Conservation (phyloP, 2,888 invertebrate genomes). For the Ormyrus nitidulus region DNA sequence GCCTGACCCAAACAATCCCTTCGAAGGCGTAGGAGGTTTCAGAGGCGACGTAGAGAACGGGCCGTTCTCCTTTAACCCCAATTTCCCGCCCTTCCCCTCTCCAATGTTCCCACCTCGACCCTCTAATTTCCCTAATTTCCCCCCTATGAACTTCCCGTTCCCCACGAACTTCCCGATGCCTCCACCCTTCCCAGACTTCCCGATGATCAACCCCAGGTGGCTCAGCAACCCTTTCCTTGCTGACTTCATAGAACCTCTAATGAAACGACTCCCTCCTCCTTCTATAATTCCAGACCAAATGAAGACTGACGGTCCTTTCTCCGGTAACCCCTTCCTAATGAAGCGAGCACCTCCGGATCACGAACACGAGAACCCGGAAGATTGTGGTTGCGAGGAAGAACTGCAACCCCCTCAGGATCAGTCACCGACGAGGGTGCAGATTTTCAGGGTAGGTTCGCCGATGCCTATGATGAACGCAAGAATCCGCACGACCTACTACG, state of each 20-base stretch:
- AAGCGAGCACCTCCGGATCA: constrained; percentile 6
- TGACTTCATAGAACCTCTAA: constrained; percentile 9
- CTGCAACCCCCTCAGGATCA: not conserved
- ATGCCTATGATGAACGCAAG: constrained; percentile 2
- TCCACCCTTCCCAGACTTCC: too few species aligned
- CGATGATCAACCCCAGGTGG: constrained; percentile 1
- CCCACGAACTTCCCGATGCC: too few species aligned
- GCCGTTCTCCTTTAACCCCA: constrained; percentile 11
- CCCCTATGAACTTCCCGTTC: too few species aligned
- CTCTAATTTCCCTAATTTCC: too few species aligned
- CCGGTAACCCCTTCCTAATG: constrained; percentile 35
- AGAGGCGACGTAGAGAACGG: constrained; percentile 17
- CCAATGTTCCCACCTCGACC: not conserved
- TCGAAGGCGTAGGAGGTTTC: not conserved
- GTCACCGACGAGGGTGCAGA: not conserved
- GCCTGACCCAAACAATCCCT: not conserved
- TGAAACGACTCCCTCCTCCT: constrained; percentile 7
- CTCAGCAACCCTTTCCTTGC: constrained; percentile 46
- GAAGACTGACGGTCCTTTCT: constrained; percentile 8
- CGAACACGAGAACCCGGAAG: constrained; percentile 7
- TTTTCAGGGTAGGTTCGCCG: constrained; percentile 42
- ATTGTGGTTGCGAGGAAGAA: constrained; percentile 44
- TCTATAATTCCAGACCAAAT: not conserved
- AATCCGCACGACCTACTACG: constrained; percentile 1
- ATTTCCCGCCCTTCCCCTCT: not conserved